Conservation (phyloP, 2,797 vertebrate species). For the Harpagifer antarcticus region DNA sequence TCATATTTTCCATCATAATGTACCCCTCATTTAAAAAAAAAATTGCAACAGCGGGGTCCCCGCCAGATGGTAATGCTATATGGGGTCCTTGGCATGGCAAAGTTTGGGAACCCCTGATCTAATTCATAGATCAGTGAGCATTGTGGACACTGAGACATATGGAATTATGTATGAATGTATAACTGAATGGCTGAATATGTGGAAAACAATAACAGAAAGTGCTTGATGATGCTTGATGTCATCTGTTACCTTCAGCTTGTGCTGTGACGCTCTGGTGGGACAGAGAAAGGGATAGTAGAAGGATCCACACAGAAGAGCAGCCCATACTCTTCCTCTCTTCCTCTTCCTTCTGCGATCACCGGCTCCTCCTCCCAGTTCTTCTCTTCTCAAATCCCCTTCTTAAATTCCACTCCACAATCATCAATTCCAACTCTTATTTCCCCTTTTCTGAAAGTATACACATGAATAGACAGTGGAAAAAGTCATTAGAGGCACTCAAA, state of each 20-base stretch:
- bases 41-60: no score
- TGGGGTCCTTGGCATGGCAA: no score
- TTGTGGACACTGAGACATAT: slow-evolving; percentile 39
- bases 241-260: slow-evolving; percentile 83
- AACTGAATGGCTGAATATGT: not conserved
- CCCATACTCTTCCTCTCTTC: slow-evolving; percentile 78
- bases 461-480: slow-evolving; percentile 37
- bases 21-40: no score
- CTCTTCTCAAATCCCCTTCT: slow-evolving; percentile 50
- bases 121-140: slow-evolving; percentile 47
- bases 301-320: slow-evolving; percentile 72
- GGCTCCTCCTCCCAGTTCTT: slow-evolving; percentile 45
- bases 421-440: slow-evolving; percentile 63
- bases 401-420: slow-evolving; percentile 65
- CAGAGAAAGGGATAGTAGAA: slow-evolving; percentile 79
- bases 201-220: not conserved
- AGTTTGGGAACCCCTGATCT: no score
- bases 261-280: slow-evolving; percentile 67
- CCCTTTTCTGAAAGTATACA: slow-evolving; percentile 74
- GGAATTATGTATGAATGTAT: slow-evolving; percentile 7
- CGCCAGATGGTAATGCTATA: no score
- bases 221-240: not conserved
- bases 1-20: no score
- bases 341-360: slow-evolving; percentile 60
- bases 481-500: slow-evolving; percentile 51